Conservation (phyloP, 1,140 invertebrate species). For the Drosophila tropicalis region DNA sequence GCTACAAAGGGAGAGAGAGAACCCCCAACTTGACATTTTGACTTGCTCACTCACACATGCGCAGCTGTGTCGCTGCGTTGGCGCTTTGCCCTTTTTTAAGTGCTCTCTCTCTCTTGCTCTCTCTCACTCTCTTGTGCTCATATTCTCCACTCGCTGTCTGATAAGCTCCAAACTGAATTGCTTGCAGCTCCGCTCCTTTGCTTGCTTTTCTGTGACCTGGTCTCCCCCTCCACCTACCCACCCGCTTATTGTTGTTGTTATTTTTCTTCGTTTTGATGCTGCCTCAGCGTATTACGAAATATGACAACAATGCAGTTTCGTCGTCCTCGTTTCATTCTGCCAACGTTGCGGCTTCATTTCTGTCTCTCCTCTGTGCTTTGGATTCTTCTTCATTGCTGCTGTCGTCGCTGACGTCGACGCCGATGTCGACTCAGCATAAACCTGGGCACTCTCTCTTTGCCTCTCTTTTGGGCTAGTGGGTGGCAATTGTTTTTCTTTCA, state of each 20-base stretch:
- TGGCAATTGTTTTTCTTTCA: conserved; percentile 57
- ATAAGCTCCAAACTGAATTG: conserved; percentile 69
- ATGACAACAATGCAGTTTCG: conserved; percentile 82
- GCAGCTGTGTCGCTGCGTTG: conserved; percentile 57
- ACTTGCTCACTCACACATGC: conserved; percentile 43
- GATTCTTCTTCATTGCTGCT: conserved; percentile 25
- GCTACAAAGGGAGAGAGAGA: conserved; percentile 20
- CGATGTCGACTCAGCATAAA: conserved; percentile 55
- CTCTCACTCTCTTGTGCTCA: conserved; percentile 26
- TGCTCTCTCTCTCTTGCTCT: conserved; percentile 29
- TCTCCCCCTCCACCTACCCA: conserved; percentile 6
- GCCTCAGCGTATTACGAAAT: conserved; percentile 80
- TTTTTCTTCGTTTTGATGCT: conserved; percentile 34
- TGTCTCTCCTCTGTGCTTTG: conserved; percentile 18
- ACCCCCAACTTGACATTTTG: conserved; percentile 61
- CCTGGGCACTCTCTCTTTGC: conserved; percentile 29
- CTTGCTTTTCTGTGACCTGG: conserved; percentile 38
- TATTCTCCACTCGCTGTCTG: conserved; percentile 31
- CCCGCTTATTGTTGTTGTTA: conserved; percentile 11
- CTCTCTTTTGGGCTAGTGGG: conserved; percentile 44
- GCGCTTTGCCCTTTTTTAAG: conserved; percentile 58
- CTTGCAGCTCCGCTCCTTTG: conserved; percentile 40
- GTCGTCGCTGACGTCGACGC: conserved; percentile 12
- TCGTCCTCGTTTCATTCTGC: conserved; percentile 77
- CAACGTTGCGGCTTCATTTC: conserved; percentile 47